phyloP scores from a whole-genome alignment of 2,797 vertebrate genomes.

The Siniperca scherzeri region DNA sequence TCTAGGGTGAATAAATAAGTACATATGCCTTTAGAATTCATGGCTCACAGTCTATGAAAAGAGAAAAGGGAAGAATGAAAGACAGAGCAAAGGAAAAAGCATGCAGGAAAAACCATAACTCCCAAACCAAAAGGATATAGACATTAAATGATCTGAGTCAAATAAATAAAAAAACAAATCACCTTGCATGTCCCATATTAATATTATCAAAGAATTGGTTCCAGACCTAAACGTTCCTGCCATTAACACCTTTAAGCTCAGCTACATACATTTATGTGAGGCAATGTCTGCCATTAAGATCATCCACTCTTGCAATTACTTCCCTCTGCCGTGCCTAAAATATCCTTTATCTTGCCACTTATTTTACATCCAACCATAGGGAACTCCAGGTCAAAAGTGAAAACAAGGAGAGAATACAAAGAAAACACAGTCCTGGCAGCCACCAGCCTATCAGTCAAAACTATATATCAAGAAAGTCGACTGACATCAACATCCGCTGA shows the following conservation, averaged over 20 bases:
- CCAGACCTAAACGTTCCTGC: background rate
- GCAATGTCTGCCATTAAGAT: background rate
- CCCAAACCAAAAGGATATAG: background rate
- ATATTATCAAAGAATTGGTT: background rate
- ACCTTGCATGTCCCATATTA: background rate
- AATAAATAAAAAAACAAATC: background rate
- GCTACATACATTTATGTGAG: background rate
- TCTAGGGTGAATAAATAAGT: background rate
- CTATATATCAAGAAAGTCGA: constrained; percentile 51
- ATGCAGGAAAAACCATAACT: background rate
- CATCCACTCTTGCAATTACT: background rate
- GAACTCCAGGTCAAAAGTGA: constrained; percentile 42
- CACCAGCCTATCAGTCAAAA: constrained; percentile 57
- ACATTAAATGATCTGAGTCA: background rate
- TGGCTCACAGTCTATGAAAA: background rate
- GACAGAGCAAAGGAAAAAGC: background rate
- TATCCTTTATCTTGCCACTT: background rate
- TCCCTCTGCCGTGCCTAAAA: background rate
- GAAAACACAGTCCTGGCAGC: constrained; percentile 22
- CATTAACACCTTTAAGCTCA: background rate
- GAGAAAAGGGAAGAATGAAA: background rate
- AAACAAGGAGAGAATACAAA: constrained; percentile 31
- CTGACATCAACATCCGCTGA: constrained; percentile 80
- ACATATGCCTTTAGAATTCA: background rate
- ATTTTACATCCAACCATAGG: constrained; percentile 14